Evolutionary conservation across 1,140 invertebrate species (phyloP).

Genomic region (Magallana gigas): DNA sequence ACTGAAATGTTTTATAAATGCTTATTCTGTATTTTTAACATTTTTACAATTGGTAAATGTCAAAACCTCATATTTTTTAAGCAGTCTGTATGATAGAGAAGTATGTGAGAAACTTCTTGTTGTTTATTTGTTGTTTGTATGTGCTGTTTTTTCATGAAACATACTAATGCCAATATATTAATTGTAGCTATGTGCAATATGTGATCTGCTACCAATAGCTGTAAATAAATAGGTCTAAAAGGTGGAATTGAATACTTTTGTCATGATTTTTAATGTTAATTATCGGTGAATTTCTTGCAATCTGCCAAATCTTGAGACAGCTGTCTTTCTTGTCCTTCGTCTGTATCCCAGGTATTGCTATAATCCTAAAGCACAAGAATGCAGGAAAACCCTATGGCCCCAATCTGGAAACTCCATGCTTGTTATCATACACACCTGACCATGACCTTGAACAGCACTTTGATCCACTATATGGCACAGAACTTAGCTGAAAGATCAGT

Average conservation of each 20-base stretch:
- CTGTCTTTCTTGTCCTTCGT: too few relatives aligned
- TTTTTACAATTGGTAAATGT: too few relatives aligned
- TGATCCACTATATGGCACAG: too few relatives aligned
- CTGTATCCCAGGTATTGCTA: too few relatives aligned
- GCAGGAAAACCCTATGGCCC: too few relatives aligned
- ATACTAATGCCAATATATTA: slow-evolving; percentile 38
- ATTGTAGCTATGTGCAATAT: slow-evolving; percentile 59
- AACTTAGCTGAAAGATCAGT: too few relatives aligned
- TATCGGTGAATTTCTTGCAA: neutral
- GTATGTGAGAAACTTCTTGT: neutral
- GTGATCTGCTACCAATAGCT: slow-evolving; percentile 56
- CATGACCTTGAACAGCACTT: neutral
- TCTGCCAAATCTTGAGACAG: too few relatives aligned
- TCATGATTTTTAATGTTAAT: neutral
- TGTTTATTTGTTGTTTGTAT: slow-evolving; percentile 37
- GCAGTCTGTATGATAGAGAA: neutral
- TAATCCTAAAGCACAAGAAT: too few relatives aligned
- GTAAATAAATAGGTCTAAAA: slow-evolving; percentile 51
- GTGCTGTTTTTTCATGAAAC: slow-evolving; percentile 26
- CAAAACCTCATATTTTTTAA: neutral
- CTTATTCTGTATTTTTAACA: too few relatives aligned
- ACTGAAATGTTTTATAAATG: too few relatives aligned
- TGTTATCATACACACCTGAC: neutral
- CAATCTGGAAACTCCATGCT: neutral
- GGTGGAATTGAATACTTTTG: slow-evolving; percentile 8